A percentile compares a stretch with the other conserved stretches of the same genome.
Evolutionary conservation across 2,113 vertebrate genomes (phyloP).

Genomic region (Indicator maculatus): DNA sequence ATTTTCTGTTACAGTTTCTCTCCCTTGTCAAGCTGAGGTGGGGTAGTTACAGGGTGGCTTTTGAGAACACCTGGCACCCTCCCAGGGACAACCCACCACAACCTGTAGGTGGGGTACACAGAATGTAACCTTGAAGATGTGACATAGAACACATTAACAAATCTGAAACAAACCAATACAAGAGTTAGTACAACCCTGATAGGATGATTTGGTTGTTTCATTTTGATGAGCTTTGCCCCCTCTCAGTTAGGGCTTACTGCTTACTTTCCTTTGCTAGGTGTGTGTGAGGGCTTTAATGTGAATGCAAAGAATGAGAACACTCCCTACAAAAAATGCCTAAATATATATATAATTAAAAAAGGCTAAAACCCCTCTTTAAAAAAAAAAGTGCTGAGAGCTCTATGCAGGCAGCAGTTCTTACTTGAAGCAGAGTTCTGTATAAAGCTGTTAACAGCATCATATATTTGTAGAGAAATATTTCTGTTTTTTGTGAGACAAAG

Average conservation of each 20-base stretch:
- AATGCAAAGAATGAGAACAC: background rate
- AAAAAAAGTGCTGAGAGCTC: background rate
- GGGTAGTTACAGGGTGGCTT: too few species aligned
- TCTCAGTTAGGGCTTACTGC: background rate
- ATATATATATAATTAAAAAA: background rate
- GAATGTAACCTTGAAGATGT: too few species aligned
- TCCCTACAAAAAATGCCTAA: background rate
- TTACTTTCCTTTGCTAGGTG: background rate
- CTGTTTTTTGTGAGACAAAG: background rate
- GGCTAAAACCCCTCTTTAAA: rapidly evolving
- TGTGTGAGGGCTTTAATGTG: background rate
- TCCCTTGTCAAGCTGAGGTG: too few species aligned
- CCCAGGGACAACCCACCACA: too few species aligned
- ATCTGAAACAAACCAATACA: background rate
- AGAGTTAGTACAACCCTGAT: background rate
- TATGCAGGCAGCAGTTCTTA: background rate
- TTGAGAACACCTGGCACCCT: too few species aligned
- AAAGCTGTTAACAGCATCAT: background rate
- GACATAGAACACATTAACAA: too few species aligned
- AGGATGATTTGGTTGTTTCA: background rate
- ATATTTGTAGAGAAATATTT: background rate
- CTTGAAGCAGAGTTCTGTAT: background rate
- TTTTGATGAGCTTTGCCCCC: background rate
- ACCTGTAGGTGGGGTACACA: too few species aligned
- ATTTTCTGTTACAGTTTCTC: background rate